phyloP scores from a whole-genome alignment of 2,797 vertebrate genomes.

The Tapera naevia region DNA sequence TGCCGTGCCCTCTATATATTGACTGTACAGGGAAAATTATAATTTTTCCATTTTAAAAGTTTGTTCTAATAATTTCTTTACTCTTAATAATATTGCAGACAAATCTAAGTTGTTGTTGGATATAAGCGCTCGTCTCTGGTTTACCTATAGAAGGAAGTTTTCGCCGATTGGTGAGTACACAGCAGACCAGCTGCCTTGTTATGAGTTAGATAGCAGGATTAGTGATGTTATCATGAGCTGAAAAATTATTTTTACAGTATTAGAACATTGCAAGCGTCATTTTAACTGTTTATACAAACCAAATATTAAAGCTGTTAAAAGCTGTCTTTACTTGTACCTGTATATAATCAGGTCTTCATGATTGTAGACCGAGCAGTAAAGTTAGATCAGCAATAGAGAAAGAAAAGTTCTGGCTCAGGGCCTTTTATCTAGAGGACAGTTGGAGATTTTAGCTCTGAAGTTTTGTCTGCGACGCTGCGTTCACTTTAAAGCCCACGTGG shows the following conservation, averaged over 20 bases:
- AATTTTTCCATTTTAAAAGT: background rate
- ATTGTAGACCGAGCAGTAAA: background rate
- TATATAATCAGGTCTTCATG: background rate
- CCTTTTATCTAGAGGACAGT: background rate
- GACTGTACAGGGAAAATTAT: background rate
- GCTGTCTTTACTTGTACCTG: background rate
- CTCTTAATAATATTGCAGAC: slow-evolving; percentile 76
- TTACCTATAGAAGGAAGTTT: slow-evolving; percentile 89
- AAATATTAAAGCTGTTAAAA: background rate
- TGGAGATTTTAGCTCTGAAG: background rate
- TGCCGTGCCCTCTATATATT: background rate
- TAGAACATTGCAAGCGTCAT: background rate
- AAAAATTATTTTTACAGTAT: background rate
- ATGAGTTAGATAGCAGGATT: background rate
- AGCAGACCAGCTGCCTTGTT: background rate
- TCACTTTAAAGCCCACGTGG: accelerated
- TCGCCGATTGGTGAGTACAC: slow-evolving; percentile 85
- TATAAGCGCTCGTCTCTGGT: slow-evolving; percentile 85
- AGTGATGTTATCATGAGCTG: background rate
- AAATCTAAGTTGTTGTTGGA: slow-evolving; percentile 84
- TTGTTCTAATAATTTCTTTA: slow-evolving; percentile 50
- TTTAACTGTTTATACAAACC: background rate
- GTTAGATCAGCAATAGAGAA: background rate
- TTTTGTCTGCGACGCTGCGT: background rate
- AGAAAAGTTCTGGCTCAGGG: background rate